phyloP scores from a whole-genome alignment of 2,888 invertebrate species.

The Drosophila anceps region DNA sequence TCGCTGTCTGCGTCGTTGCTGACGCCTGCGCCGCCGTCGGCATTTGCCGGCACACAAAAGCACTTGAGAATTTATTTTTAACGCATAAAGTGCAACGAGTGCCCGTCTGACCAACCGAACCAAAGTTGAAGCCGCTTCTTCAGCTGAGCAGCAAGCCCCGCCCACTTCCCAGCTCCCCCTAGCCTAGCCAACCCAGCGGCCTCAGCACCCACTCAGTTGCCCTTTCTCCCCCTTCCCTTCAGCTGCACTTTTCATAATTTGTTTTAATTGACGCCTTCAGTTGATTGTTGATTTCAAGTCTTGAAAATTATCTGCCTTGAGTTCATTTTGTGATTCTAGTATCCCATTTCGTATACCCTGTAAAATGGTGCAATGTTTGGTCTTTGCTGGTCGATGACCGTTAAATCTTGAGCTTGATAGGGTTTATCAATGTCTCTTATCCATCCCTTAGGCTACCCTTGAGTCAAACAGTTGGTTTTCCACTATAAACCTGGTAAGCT shows the following conservation, averaged over 20 bases:
- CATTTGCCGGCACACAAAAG: slow-evolving; percentile 56
- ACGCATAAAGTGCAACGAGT: slow-evolving; percentile 67
- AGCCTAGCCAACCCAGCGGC: not conserved
- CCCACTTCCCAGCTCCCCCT: not conserved
- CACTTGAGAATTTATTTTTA: slow-evolving; percentile 65
- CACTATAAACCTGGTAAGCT: too few relatives aligned
- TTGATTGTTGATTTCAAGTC: slow-evolving; percentile 16
- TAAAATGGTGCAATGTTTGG: not conserved
- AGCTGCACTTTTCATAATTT: slow-evolving; percentile 47
- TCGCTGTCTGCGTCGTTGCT: not conserved
- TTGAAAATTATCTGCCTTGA: not conserved
- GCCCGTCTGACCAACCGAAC: slow-evolving; percentile 50
- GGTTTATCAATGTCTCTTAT: not conserved
- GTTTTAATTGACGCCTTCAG: slow-evolving; percentile 48
- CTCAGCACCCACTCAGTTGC: too few relatives aligned
- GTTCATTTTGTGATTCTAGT: not conserved
- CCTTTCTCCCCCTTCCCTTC: not conserved
- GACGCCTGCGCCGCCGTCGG: slow-evolving; percentile 16
- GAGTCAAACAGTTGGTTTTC: too few relatives aligned
- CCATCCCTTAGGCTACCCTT: too few relatives aligned
- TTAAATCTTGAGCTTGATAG: not conserved
- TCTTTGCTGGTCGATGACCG: not conserved
- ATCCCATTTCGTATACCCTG: not conserved
- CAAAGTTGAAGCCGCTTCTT: slow-evolving; percentile 31
- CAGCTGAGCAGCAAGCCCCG: slow-evolving; percentile 6